Evolutionary conservation across 2,888 invertebrate species (phyloP).

Genomic region (Xestia ashworthii): DNA sequence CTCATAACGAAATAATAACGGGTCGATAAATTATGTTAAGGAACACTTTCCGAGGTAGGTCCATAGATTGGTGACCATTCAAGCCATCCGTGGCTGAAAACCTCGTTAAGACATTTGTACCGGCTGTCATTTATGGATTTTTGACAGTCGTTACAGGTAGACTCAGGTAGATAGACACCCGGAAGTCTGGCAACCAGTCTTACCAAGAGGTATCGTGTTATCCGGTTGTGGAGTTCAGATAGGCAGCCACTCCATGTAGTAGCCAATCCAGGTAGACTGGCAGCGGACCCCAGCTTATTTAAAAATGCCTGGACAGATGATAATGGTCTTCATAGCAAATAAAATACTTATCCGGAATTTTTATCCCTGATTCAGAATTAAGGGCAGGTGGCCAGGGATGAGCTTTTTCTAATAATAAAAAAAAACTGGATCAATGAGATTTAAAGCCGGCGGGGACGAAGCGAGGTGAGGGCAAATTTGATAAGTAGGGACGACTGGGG

Average conservation of each 20-base stretch:
- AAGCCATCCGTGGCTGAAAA: not conserved
- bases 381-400: slow-evolving; percentile 37
- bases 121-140: not conserved
- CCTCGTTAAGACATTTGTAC: not conserved
- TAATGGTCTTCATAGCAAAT: not conserved
- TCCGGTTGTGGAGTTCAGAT: not conserved
- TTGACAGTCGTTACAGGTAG: not conserved
- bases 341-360: not conserved
- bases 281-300: not conserved
- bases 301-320: not conserved
- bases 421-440: slow-evolving; percentile 42
- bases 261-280: not conserved
- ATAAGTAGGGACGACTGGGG: slow-evolving; percentile 8
- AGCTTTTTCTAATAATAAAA: not conserved
- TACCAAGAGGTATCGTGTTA: not conserved
- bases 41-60: not conserved
- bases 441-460: slow-evolving; percentile 1
- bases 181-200: not conserved
- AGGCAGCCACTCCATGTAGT: not conserved
- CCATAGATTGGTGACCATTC: not conserved
- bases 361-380: not conserved
- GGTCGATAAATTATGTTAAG: not conserved
- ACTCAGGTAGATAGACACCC: not conserved
- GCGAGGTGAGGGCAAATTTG: slow-evolving; percentile 9
- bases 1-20: not conserved